A percentile compares a stretch with the other conserved stretches of the same genome.
Conservation (phyloP, 2,113 vertebrate genomes). For the Caranx melampygus region DNA sequence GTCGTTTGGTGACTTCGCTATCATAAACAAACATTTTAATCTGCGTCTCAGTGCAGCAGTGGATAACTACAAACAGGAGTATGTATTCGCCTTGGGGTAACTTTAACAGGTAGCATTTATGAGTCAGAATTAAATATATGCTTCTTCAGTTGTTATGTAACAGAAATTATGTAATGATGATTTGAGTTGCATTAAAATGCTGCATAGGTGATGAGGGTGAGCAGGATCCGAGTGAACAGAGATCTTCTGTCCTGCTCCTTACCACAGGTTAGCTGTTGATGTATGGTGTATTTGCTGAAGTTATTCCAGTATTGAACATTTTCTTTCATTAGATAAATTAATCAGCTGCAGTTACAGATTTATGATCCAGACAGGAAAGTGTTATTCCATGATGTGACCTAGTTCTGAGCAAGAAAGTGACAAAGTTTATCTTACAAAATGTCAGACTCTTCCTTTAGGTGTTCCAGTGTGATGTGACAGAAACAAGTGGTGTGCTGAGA, state of each 20-base stretch:
- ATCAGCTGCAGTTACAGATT: too few species aligned
- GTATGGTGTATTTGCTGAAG: background rate
- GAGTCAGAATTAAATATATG: background rate
- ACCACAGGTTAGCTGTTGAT: background rate
- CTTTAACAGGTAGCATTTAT: constrained; percentile 2
- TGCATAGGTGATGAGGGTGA: background rate
- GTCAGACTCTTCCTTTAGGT: background rate
- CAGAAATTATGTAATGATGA: background rate
- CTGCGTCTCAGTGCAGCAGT: background rate
- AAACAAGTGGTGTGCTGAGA: too few species aligned
- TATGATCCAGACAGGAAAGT: too few species aligned
- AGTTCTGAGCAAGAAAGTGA: background rate
- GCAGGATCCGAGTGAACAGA: background rate
- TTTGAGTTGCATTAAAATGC: background rate
- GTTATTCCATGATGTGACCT: too few species aligned
- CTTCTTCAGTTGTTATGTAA: background rate
- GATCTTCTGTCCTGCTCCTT: background rate
- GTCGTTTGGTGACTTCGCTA: too few species aligned
- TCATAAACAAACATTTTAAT: background rate
- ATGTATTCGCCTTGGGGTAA: background rate
- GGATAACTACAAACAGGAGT: background rate
- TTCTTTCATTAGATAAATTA: too few species aligned
- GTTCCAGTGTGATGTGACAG: background rate
- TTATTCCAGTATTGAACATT: background rate
- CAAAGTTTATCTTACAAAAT: background rate